Evolutionary conservation across 2,797 vertebrate species (phyloP).

Genomic region (Siniperca obscura): DNA sequence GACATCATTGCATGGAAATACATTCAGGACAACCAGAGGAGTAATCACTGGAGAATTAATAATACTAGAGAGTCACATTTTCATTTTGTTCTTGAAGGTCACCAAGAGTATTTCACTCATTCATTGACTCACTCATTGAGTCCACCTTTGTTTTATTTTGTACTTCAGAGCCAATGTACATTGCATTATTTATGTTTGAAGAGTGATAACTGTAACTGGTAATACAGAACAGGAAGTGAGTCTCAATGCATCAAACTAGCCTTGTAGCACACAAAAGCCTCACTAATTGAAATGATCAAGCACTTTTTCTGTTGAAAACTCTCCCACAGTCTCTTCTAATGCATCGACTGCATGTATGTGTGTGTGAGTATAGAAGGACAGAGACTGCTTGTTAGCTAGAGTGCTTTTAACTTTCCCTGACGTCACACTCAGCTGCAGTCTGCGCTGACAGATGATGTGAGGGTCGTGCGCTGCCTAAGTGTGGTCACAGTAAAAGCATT

Average conservation of each 20-base stretch:
- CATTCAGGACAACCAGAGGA: background rate
- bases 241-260: background rate
- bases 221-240: background rate
- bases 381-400: constrained; percentile 16
- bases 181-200: background rate
- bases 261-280: background rate
- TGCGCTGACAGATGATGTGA: background rate
- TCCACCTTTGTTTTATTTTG: background rate
- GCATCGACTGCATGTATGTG: background rate
- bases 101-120: background rate
- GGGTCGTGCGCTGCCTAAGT: background rate
- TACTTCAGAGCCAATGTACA: background rate
- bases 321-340: constrained; percentile 3
- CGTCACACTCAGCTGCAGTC: constrained; percentile 22
- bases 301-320: background rate
- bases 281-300: background rate
- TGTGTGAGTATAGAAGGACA: background rate
- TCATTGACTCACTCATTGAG: background rate
- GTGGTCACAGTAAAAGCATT: constrained; percentile 41
- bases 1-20: background rate
- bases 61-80: background rate
- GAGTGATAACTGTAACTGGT: background rate
- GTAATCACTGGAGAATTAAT: background rate
- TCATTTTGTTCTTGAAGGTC: background rate
- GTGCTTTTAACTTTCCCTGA: constrained; percentile 39